These are phyloP conservation scores for Agonopterix heracliana DNA, from an alignment of 2,888 invertebrate species.

Conservation along the genomic window DNA sequence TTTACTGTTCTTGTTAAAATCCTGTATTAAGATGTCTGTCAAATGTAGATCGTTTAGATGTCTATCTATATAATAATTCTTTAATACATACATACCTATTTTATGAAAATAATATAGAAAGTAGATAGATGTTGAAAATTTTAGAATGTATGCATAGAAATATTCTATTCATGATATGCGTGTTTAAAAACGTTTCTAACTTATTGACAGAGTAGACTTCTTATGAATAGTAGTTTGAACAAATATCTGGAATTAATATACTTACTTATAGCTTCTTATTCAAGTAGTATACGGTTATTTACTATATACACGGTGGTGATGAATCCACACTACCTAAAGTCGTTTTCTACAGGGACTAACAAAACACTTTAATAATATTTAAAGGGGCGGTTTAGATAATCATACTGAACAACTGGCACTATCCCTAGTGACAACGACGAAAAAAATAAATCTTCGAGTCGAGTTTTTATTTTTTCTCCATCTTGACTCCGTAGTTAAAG, in stretches of 20 bases:
- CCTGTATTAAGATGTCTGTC: conserved; percentile 18
- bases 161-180: conserved; percentile 31
- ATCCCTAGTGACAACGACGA: too few relatives aligned
- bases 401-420: too few relatives aligned
- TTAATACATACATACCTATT: conserved; percentile 28
- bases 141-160: conserved; percentile 37
- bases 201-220: conserved; percentile 53
- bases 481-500: too few relatives aligned
- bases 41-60: conserved; percentile 1
- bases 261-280: not conserved
- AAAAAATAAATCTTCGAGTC: too few relatives aligned
- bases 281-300: too few relatives aligned
- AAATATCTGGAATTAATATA: not conserved
- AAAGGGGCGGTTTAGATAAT: too few relatives aligned
- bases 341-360: too few relatives aligned
- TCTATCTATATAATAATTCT: conserved; percentile 18
- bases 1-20: conserved; percentile 54
- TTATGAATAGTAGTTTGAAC: conserved; percentile 36
- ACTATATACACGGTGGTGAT: too few relatives aligned
- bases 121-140: conserved; percentile 63
- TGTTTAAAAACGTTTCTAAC: conserved; percentile 23
- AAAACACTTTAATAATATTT: too few relatives aligned
- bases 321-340: too few relatives aligned
- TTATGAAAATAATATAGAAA: conserved; percentile 38
- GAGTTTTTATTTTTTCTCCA: too few relatives aligned